Conservation (phyloP, 1,140 invertebrate genomes). For the Lucilia sericata region DNA sequence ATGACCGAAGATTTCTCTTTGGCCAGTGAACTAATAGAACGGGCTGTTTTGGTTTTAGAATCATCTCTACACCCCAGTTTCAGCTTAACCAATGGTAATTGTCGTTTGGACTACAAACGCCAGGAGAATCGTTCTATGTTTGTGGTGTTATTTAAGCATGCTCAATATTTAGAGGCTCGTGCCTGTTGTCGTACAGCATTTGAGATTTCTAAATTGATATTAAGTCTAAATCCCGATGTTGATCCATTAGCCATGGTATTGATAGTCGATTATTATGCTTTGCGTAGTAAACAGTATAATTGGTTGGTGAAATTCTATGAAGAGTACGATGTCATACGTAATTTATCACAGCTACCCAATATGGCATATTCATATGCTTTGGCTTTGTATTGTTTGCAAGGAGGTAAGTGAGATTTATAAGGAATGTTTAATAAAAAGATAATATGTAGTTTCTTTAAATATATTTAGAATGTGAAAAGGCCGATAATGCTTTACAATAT, state of each 20-base stretch:
- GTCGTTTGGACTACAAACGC: conserved; percentile 82
- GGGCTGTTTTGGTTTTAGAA: conserved; percentile 83
- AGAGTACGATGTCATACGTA: conserved; percentile 76
- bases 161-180: conserved; percentile 82
- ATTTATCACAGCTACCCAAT: conserved; percentile 87
- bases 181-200: conserved; percentile 85
- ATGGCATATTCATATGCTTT: conserved; percentile 88
- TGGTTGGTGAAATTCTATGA: conserved; percentile 83
- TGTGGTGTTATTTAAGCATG: conserved; percentile 87
- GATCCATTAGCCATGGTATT: conserved; percentile 88
- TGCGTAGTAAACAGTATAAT: conserved; percentile 83
- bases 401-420: conserved; percentile 49
- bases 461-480: conserved; percentile 68
- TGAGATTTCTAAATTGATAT: conserved; percentile 81
- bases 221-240: conserved; percentile 83
- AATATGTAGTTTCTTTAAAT: not conserved
- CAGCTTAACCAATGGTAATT: conserved; percentile 80
- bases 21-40: conserved; percentile 83
- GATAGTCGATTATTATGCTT: conserved; percentile 88
- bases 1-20: conserved; percentile 84
- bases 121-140: conserved; percentile 90
- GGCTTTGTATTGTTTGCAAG: conserved; percentile 75
- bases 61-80: conserved; percentile 85
- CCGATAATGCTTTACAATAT: conserved; percentile 78
- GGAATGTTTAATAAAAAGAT: not conserved